Base-by-base conservation (phyloP, 1,140 invertebrate species). In the Trichomalopsis sarcophagae region DNA sequence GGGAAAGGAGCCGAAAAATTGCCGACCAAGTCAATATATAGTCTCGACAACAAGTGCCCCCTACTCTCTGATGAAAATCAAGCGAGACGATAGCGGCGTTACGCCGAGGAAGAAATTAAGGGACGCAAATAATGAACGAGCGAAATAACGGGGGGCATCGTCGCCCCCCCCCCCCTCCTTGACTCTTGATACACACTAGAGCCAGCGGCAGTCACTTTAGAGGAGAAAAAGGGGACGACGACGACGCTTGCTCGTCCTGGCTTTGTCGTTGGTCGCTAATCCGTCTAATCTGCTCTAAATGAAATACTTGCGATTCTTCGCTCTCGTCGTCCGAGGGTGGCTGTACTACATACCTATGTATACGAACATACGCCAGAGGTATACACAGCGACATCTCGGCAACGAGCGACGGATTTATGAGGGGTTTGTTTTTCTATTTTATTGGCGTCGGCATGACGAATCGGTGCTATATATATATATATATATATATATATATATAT, bases 261-360 rank as follows among this genome's bases (percentile, higher is more conserved):
- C 84, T 85, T 85, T 85, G 80, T 85, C 80, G 74, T 82, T 66
- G 80, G 80, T 90, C 89, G 88, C 90, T 91, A 91, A 91, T 91
- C 90, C 88, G 89, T 91, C 88, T 89, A 91, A 91, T 91, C 91
- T 90, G 86, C 91, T 89, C 89, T 89, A 91, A 91, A 91, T 91
- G 89, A 91, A 91, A 91, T 91, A 91, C 88, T 91, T 91, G 89
- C 88, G 84, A 91, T 91, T 91, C 91, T 76, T 85, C 23, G 71
- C 68, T 30, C 23, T 13, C 27, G 40, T 44, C 40, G 9, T 44
- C 40, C 40, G 40, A 44, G 40, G 40, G 40, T 44, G 9, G 47
- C 1, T 50, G 47, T 47, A 13, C 5, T 13, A 27, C 27, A 27
- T 27, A 27, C 27, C 27, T 27, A 27, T 50, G 14, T 50, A 62